Evolutionary conservation across 2,797 vertebrate genomes (phyloP), one percentile per base, ranked within the genome.

Genomic region (Enteromius paludinosus): DNA sequence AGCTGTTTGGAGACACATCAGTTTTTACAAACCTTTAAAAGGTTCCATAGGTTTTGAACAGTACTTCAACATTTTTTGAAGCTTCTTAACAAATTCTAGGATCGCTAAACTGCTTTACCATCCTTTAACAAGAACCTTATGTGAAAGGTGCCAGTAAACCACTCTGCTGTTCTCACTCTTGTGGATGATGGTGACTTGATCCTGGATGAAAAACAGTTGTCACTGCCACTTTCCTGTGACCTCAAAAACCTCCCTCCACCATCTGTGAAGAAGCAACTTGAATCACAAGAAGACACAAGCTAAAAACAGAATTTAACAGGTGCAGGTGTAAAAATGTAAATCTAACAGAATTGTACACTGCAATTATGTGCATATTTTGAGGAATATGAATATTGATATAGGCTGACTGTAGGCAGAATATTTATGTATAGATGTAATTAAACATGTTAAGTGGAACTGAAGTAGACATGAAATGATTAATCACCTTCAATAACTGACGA

Each of bases 171-270:
- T 28, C 64, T 79, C n/a, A 12, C 75, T 77, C 45, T 33, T 69
- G 17, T 49, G 23, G 14, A 25, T 33, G n/a, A 69, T 2, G 59
- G 9, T 69, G 49, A 81, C 68, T 81, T 78, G 23, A 85, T 83
- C 62, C 56, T 54, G 75, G 62, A 23, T 43, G 54, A 68, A 41
- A 85, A 52, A 83, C 12, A 17, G 45, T 73, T 71, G 74, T 84
- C 14, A 68, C 52, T 85, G 70, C 64, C 74, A 79, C 79, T 84
- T 85, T 72, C 64, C 54, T 85, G 71, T 79, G 78, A 76, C 56
- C 70, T 84, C 84, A 82, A 64, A 84, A 75, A 75, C 74, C 84
- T 85, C 79, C 79, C 82, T 85, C 70, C 62, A 78, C 79, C 77
- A 75, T 52, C 68, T 54, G 66, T 52, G 8, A 56, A 62, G 17